phyloP scores from a whole-genome alignment of 2,113 vertebrate genomes.

The Scomber japonicus region DNA sequence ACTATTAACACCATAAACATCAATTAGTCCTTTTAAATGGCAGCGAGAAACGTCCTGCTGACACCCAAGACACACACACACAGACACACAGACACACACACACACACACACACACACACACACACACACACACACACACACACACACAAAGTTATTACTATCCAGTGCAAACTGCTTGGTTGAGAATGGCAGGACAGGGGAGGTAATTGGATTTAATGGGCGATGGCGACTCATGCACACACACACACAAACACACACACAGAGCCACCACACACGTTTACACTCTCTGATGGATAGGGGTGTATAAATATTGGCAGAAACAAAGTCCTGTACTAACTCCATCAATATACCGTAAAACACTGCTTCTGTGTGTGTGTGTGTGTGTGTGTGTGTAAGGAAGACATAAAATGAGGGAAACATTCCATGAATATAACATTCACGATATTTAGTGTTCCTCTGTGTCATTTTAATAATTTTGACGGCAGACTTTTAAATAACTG shows the following conservation, averaged over 20 bases:
- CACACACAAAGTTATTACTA: constrained; percentile 31
- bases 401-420: constrained; percentile 1
- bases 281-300: constrained; percentile 28
- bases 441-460: constrained; percentile 17
- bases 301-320: constrained; percentile 48
- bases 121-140: neutral
- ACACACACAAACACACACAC: neutral
- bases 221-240: constrained; percentile 1
- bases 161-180: neutral
- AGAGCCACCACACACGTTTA: constrained; percentile 7
- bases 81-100: no score
- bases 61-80: neutral
- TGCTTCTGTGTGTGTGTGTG: neutral
- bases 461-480: constrained; percentile 8
- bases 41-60: constrained; percentile 25
- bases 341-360: constrained; percentile 33
- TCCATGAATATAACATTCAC: constrained; percentile 24
- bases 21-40: constrained; percentile 46
- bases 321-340: constrained; percentile 21
- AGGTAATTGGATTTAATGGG: constrained; percentile 67
- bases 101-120: neutral
- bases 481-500: neutral
- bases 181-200: constrained; percentile 26
- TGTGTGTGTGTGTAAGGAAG: no score
- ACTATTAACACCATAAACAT: constrained; percentile 58